Percentiles rank a stretch among this genome's conserved stretches.
These are phyloP conservation scores for Chionomys nivalis DNA, from an alignment of 2,113 vertebrate species.

Conservation along the genomic window DNA sequence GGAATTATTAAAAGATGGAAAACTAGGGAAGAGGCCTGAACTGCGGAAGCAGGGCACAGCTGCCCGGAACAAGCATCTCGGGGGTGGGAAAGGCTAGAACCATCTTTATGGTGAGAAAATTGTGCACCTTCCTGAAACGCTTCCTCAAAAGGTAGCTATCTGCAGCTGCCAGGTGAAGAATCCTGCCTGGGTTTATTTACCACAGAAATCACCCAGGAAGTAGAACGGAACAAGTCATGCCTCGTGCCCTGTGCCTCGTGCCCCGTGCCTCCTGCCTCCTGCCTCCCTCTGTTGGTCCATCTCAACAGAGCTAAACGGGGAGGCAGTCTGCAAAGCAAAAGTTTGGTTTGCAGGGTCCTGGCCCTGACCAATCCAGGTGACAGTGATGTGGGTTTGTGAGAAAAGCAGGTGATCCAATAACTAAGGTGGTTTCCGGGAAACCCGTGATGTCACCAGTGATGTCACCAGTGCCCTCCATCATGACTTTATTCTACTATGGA, in stretches of 20 bases:
- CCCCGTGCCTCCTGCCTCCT: not conserved
- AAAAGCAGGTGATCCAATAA: not conserved
- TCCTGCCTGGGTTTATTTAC: fast-evolving
- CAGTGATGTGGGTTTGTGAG: not conserved
- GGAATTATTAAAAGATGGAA: not conserved
- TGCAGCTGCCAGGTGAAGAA: not conserved
- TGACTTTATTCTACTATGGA: not conserved
- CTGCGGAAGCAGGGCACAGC: not conserved
- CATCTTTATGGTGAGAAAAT: not conserved
- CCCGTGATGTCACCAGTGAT: not conserved
- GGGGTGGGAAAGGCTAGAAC: not conserved
- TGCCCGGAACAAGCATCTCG: not conserved
- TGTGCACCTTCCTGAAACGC: fast-evolving
- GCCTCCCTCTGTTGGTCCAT: not conserved
- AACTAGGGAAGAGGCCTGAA: not conserved
- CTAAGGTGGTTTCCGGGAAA: not conserved
- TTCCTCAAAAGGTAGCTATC: not conserved
- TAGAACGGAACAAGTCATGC: not conserved
- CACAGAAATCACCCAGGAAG: not conserved
- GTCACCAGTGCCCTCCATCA: fast-evolving
- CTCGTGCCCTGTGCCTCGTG: fast-evolving
- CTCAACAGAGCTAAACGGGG: not conserved
- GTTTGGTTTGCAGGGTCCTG: not conserved
- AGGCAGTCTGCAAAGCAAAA: not conserved
- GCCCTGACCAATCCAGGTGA: not conserved